Percentiles rank a stretch among this genome's conserved stretches.
Conservation (phyloP, 1,140 invertebrate species). For the Aphelinus atriplicis region DNA sequence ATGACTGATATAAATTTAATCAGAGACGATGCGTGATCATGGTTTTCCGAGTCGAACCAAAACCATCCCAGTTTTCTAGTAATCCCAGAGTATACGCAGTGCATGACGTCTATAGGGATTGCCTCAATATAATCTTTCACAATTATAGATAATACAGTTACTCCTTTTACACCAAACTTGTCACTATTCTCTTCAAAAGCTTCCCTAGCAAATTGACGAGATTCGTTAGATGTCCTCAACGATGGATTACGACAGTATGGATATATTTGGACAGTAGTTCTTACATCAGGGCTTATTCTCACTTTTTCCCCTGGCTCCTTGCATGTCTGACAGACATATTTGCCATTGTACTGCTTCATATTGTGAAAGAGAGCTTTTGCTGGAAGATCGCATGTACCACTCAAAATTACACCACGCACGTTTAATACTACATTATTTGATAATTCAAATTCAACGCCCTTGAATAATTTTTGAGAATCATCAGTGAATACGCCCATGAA, state of each 20-base stretch:
- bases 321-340: constrained; percentile 6
- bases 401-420: neutral
- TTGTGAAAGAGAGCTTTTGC: constrained; percentile 21
- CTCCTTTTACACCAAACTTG: constrained; percentile 19
- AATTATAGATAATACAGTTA: neutral
- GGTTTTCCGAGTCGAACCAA: constrained; percentile 20
- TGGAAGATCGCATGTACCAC: constrained; percentile 15
- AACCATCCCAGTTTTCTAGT: constrained; percentile 23
- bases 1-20: neutral
- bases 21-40: constrained; percentile 18
- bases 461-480: constrained; percentile 26
- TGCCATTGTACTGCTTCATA: constrained; percentile 9
- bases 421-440: neutral
- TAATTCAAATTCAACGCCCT: constrained; percentile 29
- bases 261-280: too few relatives aligned
- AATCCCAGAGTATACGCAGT: constrained; percentile 34
- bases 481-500: constrained; percentile 28
- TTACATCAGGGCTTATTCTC: too few relatives aligned
- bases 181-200: constrained; percentile 3
- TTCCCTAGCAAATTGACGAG: neutral
- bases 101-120: constrained; percentile 39
- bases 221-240: too few relatives aligned
- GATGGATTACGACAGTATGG: too few relatives aligned
- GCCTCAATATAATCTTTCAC: constrained; percentile 8
- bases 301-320: neutral